Evolutionary conservation across 1,140 invertebrate genomes (phyloP).

Genomic region (Cotesia chilonis): DNA sequence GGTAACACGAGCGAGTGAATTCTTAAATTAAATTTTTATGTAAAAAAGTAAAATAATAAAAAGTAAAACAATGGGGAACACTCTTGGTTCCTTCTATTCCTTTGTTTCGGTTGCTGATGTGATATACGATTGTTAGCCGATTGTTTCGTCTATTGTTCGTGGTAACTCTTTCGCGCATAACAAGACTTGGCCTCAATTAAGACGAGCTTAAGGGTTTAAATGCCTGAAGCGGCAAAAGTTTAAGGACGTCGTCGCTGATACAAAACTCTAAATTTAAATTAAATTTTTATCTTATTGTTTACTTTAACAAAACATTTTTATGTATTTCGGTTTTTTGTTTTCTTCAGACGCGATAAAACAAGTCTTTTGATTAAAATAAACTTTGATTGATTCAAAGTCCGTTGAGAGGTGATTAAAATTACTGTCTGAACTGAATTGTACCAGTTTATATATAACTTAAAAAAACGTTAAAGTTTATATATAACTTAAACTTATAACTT

Average conservation of each 20-base stretch:
- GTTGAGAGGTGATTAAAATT: too few relatives aligned
- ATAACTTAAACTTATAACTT: too few relatives aligned
- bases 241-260: conserved; percentile 31
- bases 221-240: conserved; percentile 59
- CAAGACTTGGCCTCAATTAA: conserved; percentile 64
- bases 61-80: conserved; percentile 13
- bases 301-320: too few relatives aligned
- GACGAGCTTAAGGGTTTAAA: conserved; percentile 62
- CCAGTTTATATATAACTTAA: too few relatives aligned
- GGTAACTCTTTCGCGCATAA: conserved; percentile 61
- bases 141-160: conserved; percentile 60
- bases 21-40: background rate
- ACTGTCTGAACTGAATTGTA: too few relatives aligned
- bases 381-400: background rate
- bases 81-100: conserved; percentile 14
- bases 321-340: too few relatives aligned
- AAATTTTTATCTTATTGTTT: too few relatives aligned
- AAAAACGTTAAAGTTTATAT: too few relatives aligned
- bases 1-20: conserved; percentile 3
- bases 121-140: conserved; percentile 49
- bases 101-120: conserved; percentile 37
- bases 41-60: conserved; percentile 22
- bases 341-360: background rate
- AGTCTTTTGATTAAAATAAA: background rate
- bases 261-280: too few relatives aligned